phyloP scores from a whole-genome alignment of 2,113 vertebrate genomes.

The Antigone vipio region DNA sequence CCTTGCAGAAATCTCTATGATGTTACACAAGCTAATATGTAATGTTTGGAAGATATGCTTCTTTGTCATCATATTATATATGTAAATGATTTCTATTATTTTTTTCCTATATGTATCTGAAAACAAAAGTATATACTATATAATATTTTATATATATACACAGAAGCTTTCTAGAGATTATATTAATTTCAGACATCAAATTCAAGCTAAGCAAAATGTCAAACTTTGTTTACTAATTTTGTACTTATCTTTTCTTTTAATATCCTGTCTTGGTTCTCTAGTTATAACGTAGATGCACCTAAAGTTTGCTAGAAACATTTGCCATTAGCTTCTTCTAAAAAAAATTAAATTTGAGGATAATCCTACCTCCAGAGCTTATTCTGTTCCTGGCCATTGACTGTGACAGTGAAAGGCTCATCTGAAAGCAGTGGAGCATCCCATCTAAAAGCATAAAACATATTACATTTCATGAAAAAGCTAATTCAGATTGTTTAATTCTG shows the following conservation, averaged over 20 bases:
- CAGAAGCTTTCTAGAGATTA: constrained; percentile 45
- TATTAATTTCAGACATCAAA: constrained; percentile 63
- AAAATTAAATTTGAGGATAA: constrained; percentile 90
- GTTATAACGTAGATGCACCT: constrained; percentile 80
- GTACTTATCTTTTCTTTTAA: constrained; percentile 76
- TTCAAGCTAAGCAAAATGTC: constrained; percentile 72
- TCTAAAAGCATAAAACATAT: constrained; percentile 90
- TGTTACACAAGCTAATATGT: not conserved
- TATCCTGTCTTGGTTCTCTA: constrained; percentile 83
- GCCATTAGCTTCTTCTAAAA: constrained; percentile 86
- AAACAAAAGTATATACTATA: not conserved
- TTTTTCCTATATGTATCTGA: not conserved
- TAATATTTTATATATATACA: not conserved
- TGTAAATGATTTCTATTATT: not conserved
- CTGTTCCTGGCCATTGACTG: constrained; percentile 87
- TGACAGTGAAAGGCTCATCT: constrained; percentile 88
- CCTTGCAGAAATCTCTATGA: not conserved
- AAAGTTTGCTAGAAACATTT: constrained; percentile 86
- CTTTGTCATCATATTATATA: not conserved
- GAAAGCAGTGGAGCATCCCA: constrained; percentile 83
- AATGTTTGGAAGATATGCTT: not conserved
- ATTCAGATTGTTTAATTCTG: constrained; percentile 89
- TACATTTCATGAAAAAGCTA: constrained; percentile 90
- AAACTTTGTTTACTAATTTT: constrained; percentile 81
- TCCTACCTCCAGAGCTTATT: constrained; percentile 89